Base-by-base conservation (phyloP, 92 coral and sea anemone genomes). In the Phenganax stokvisi region DNA sequence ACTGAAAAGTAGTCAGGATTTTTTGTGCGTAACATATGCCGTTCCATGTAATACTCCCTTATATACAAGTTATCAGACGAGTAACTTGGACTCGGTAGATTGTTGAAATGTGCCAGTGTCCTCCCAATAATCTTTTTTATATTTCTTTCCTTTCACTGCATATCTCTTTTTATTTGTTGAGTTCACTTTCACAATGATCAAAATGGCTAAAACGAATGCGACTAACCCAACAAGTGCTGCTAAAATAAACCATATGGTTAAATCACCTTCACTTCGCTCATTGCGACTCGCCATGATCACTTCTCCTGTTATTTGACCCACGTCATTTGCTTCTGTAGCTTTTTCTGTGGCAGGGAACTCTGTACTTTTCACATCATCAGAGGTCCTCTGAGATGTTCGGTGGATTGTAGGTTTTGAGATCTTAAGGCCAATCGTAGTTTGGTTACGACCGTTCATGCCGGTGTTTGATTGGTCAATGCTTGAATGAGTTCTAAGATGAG, bases 171-270 rank as follows among this genome's bases (percentile, higher is more conserved):
- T 79, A 61, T 56, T 79, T 5, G 83, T 62, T 8, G 57, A 47
- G 74, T 62, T 63, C 51, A 79, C 74, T 64, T 79, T 79, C 28
- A 79, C 56, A 31, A 79, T 79, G 72, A 79, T 79, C 2, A 29
- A 51, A 15, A 79, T 53, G 9, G 74, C 83, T 27, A 79, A 65
- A 7, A 79, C 8, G 17, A 79, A 63, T 6, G 83, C 83, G 44
- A 79, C 57, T 12, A 63, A 61, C 3, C 57, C 83, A 25, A 79
- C 56, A 28, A 56, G 51, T 54, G 83, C 83, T 5, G 83, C 83
- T 15, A 79, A 47, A 28, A 64, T 54, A 12, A 79, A 79, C 69
- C 69, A 79, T 0, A 79, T 6, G 8, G 83, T 79, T 52, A 79
- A 52, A 51, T 79, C 83, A 28, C 69, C 69, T 69, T 79, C 83